phyloP scores from a whole-genome alignment of 2,888 invertebrate genomes.

The Ophraella communa region DNA sequence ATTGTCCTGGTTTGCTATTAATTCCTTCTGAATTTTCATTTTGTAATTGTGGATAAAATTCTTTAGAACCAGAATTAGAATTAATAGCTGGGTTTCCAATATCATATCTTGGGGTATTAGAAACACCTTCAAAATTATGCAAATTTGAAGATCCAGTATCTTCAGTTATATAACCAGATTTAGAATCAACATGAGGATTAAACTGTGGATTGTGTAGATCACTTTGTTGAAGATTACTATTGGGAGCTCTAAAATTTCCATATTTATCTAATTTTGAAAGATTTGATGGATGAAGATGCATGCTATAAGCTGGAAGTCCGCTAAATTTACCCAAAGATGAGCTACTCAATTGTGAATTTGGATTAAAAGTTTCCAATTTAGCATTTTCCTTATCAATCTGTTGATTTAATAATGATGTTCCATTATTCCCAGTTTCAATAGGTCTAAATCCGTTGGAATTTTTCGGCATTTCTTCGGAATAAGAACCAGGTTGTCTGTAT shows the following conservation, averaged over 20 bases:
- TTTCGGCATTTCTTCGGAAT: constrained; percentile 14
- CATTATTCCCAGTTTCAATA: constrained; percentile 12
- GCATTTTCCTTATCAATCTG: not conserved
- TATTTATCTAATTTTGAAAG: not conserved
- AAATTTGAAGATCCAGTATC: not conserved
- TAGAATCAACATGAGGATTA: not conserved
- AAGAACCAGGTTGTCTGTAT: constrained; percentile 25
- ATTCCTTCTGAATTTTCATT: too few species aligned
- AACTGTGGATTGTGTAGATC: not conserved
- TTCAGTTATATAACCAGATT: not conserved
- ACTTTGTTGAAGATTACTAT: not conserved
- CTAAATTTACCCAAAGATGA: not conserved
- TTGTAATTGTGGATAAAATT: not conserved
- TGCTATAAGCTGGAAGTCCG: not conserved
- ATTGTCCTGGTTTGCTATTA: not conserved
- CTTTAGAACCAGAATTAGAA: not conserved
- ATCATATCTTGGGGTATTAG: not conserved
- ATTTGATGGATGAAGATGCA: not conserved
- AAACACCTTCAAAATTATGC: not conserved
- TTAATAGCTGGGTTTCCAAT: not conserved
- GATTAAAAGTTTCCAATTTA: not conserved
- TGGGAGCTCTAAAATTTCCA: not conserved
- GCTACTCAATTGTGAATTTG: not conserved
- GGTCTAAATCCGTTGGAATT: constrained; percentile 24
- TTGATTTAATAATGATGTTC: not conserved